These are phyloP conservation scores for Halcyon badia DNA, from an alignment of 2,797 vertebrate genomes.

Conservation along the genomic window DNA sequence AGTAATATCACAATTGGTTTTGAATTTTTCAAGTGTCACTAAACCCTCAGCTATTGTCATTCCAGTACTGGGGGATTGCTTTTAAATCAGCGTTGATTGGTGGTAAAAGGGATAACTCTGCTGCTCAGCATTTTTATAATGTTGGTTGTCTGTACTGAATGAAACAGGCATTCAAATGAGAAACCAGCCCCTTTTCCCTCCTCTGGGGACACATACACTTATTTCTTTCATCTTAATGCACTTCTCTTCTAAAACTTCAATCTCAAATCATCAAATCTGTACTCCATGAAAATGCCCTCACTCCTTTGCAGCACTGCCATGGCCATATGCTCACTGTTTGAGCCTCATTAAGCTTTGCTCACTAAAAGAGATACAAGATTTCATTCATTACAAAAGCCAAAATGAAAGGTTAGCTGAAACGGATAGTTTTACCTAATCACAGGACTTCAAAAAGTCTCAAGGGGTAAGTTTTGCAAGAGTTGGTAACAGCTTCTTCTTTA, in stretches of 20 bases:
- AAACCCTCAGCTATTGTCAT: background rate
- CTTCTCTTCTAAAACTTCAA: background rate
- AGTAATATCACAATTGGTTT: background rate
- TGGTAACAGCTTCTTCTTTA: background rate
- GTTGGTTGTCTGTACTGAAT: background rate
- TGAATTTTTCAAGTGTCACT: background rate
- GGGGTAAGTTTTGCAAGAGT: background rate
- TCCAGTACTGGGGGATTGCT: background rate
- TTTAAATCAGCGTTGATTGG: background rate
- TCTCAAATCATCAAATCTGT: background rate
- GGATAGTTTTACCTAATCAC: background rate
- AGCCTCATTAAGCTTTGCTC: background rate
- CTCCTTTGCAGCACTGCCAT: background rate
- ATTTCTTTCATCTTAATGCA: background rate
- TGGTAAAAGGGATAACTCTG: background rate
- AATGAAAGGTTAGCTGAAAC: background rate
- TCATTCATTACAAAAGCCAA: background rate
- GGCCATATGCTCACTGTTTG: rapidly evolving
- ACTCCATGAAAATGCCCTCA: rapidly evolving
- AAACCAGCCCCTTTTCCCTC: background rate
- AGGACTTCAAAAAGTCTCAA: background rate
- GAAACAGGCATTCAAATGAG: background rate
- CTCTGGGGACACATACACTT: background rate
- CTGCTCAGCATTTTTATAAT: background rate
- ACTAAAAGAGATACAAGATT: background rate